Evolutionary conservation across 2,888 invertebrate genomes (phyloP), one percentile per base, ranked within the genome.

Genomic region (Leptinotarsa haldemani): DNA sequence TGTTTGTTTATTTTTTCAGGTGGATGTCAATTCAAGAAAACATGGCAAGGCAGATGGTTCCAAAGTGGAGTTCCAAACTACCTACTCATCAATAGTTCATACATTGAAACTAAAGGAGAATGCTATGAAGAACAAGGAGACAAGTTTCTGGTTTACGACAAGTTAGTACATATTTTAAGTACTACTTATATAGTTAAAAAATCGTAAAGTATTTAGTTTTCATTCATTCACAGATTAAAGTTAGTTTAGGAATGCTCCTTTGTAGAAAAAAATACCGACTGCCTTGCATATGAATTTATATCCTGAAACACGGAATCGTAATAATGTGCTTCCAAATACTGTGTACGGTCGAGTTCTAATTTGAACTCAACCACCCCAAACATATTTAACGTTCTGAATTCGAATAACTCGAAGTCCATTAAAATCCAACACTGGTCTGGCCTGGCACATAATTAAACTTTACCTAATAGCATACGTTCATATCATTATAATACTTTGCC

Each of bases 11-110:
- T 85, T 88, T 74, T 90, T 90, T 85, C 90, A 89, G 93, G 91
- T 77, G 91, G 90, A 74, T 94, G 94, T 87, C 90, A 91, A 74
- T 94, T 94, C 85, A 93, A 93, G 52, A 88, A 89, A 70, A 88
- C 89, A 73, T 94, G 94, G 94, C 88, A 90, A 3, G 94, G 94
- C 48, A 88, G 90, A 82, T 94, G 94, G 94, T 94, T 94, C 88
- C 93, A 93, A 85, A 92, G 92, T 4, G 94, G 93, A 4, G 90
- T 89, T 75, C 90, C 88, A 4, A 90, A 90, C 5, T 88, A 90
- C 66, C 88, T 93, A 71, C 88, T 89, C 68, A 90, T 92, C 86
- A 92, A 93, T 84, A 88, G 89, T 77, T 91, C 91, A 0, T 90
- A 91, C 85, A 91, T 94, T 82, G 91, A 92, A 82, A 91, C 90